Evolutionary conservation across 2,888 invertebrate genomes (phyloP).

Genomic region (Aproaerema taeniolella): DNA sequence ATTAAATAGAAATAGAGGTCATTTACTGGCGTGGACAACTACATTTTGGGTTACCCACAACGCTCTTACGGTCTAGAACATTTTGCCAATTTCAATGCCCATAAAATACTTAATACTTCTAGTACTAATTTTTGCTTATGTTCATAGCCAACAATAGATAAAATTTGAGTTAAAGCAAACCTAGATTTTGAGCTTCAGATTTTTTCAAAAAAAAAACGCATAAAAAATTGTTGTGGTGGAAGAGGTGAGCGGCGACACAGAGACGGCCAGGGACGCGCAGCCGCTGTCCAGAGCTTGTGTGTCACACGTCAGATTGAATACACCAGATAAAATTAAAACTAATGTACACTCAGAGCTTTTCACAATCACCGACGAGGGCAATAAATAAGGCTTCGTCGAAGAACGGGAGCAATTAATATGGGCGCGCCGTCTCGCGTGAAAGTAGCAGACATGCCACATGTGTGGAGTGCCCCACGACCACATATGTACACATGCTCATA

Average conservation of each 20-base stretch:
- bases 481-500: constrained; percentile 8
- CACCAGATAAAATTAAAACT: constrained; percentile 68
- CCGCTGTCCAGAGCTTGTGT: constrained; percentile 42
- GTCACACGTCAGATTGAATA: constrained; percentile 68
- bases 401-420: constrained; percentile 77
- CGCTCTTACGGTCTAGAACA: too few relatives aligned
- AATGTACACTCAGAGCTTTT: constrained; percentile 71
- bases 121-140: too few relatives aligned
- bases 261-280: constrained; percentile 17
- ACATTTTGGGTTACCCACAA: too few relatives aligned
- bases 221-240: too few relatives aligned
- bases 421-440: constrained; percentile 71
- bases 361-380: constrained; percentile 68
- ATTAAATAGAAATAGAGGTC: too few relatives aligned
- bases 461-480: constrained; percentile 29
- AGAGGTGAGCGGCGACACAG: neutral
- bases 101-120: too few relatives aligned
- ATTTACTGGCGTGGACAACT: too few relatives aligned
- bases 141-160: too few relatives aligned
- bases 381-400: constrained; percentile 75
- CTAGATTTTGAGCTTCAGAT: too few relatives aligned
- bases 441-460: constrained; percentile 61
- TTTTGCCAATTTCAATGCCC: too few relatives aligned
- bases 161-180: too few relatives aligned
- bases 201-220: too few relatives aligned